Base-by-base conservation (phyloP, 1,140 invertebrate species). In the Pristionchus pacificus region DNA sequence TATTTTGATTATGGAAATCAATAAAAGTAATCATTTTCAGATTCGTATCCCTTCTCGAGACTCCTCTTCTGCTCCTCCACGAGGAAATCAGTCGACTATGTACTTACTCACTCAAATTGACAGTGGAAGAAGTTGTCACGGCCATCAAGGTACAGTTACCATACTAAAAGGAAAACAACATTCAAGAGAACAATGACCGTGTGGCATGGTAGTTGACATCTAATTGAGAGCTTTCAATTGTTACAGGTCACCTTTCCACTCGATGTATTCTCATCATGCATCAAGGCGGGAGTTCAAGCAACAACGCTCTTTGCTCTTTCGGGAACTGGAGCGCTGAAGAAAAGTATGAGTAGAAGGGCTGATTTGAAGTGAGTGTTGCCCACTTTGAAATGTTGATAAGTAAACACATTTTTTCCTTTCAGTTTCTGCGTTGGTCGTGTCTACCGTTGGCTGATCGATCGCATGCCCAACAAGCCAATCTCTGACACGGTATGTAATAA, bases 221-320 rank as follows among this genome's bases (percentile, higher is more conserved):
- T n/a, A n/a, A 19, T 28, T 29, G 3, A 31, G 29, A 67, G 31
- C 10, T 27, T 68, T n/a, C 19, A 29, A 25, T 66, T 30, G 3
- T 65, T 69, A 3, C 30, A 69, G 67, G 19, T 69, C 14, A 14
- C n/a, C 67, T 69, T 67, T 1, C 58, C 67, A 15, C n/a, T 69
- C 10, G 67, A 65, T 13, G 59, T 69, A n/a, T 69, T 55, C 59
- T 55, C 27, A n/a, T 25, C 27, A 57, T 60, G 58, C 28, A 32
- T 30, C n/a, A 69, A 69, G 59, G 67, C 67, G 2, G 67, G 27
- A 65, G 30, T 49, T 25, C 67, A 69, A 62, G 67, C 67, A n/a
- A n/a, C 33, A 25, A n/a, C 59, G n/a, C 61, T 69, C n/a, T 69
- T 61, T 63, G 67, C 67, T 28, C 57, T 69, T 14, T 64, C 49